Conservation (phyloP, 1,140 invertebrate genomes). For the Eumeta japonica region DNA sequence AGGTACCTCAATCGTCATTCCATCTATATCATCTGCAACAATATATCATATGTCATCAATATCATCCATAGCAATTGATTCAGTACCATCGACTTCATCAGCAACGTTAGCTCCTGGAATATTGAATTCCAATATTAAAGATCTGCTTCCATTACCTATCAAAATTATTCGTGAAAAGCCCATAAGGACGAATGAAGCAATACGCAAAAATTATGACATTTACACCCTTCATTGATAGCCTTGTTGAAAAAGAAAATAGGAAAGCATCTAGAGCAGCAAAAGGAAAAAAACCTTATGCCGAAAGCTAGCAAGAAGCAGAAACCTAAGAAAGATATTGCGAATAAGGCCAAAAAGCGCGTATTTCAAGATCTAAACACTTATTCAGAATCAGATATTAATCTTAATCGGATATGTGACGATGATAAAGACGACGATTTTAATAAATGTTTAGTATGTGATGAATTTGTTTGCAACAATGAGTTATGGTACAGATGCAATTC, state of each 20-base stretch:
- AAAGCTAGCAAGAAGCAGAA: too few species aligned
- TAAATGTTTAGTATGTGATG: too few species aligned
- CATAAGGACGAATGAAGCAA: constrained; percentile 19
- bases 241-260: constrained; percentile 6
- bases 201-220: too few species aligned
- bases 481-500: constrained; percentile 19
- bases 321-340: not conserved
- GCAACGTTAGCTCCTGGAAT: constrained; percentile 8
- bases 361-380: not conserved
- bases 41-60: not conserved
- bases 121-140: constrained; percentile 3
- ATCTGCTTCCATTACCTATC: constrained; percentile 19
- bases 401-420: too few species aligned
- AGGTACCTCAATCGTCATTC: not conserved
- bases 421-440: not conserved
- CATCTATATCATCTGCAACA: not conserved
- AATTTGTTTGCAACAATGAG: constrained; percentile 24
- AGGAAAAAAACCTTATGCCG: too few species aligned
- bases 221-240: constrained; percentile 18
- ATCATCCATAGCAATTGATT: not conserved
- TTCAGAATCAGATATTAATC: not conserved
- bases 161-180: constrained; percentile 16
- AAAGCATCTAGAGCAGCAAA: too few species aligned
- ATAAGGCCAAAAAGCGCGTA: not conserved
- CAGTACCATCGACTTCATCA: constrained; percentile 6